Percentiles rank a stretch among this genome's conserved stretches.
Evolutionary conservation across 1,140 invertebrate species (phyloP).

Genomic region (Trissolcus basalis): DNA sequence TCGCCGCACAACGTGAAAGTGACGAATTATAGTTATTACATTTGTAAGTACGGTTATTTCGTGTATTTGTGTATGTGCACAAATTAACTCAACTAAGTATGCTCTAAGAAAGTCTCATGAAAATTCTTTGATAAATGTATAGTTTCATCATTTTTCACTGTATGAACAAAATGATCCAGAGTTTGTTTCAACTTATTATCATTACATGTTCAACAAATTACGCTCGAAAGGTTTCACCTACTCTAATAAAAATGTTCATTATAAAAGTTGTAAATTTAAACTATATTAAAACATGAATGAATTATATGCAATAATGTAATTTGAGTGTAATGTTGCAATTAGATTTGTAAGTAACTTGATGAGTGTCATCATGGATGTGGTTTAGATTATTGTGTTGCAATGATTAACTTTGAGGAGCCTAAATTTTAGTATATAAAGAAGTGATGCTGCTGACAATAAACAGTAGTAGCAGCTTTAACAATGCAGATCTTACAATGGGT

Average conservation of each 20-base stretch:
- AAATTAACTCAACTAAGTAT: conserved; percentile 26
- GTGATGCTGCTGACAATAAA: conserved; percentile 12
- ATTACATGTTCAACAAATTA: too few relatives aligned
- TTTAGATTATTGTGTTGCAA: conserved; percentile 36
- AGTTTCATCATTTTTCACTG: too few relatives aligned
- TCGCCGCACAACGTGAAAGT: conserved; percentile 35
- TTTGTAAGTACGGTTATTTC: conserved; percentile 33
- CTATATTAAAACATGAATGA: background rate
- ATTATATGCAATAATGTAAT: conserved; percentile 19
- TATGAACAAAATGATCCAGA: too few relatives aligned
- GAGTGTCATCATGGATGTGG: conserved; percentile 48
- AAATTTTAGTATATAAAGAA: conserved; percentile 44
- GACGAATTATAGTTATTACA: conserved; percentile 34
- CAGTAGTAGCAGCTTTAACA: conserved; percentile 23
- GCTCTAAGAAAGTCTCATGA: background rate
- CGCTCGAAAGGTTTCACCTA: too few relatives aligned
- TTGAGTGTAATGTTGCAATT: conserved; percentile 34
- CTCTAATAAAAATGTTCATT: too few relatives aligned
- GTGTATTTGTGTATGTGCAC: conserved; percentile 7
- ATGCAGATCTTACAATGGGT: conserved; percentile 46
- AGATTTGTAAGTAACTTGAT: conserved; percentile 23
- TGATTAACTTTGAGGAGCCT: conserved; percentile 30
- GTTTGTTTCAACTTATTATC: too few relatives aligned
- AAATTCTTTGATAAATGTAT: too few relatives aligned
- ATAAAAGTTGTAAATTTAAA: background rate